Evolutionary conservation across 2,113 vertebrate genomes (phyloP).

Genomic region (Meleagris gallopavo): DNA sequence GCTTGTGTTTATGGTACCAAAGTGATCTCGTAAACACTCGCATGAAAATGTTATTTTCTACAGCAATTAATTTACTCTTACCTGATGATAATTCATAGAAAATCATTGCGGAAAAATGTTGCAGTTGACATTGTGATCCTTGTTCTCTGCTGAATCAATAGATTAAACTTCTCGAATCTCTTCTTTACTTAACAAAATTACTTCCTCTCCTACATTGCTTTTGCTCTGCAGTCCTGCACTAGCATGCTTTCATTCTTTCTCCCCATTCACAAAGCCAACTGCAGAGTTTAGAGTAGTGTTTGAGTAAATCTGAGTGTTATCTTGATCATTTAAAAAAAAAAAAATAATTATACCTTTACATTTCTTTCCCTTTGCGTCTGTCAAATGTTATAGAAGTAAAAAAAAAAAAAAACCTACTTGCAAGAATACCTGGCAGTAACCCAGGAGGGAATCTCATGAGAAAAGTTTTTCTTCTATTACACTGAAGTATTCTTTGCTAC

Average conservation of each 20-base stretch:
- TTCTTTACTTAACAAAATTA: neutral
- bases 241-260: neutral
- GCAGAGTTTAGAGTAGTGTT: neutral
- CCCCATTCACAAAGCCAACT: neutral
- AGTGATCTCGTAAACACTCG: neutral
- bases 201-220: neutral
- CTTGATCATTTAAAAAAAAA: neutral
- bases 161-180: neutral
- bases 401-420: neutral
- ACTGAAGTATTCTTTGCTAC: neutral
- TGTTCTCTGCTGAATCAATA: neutral
- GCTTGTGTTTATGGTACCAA: neutral
- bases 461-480: neutral
- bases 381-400: neutral
- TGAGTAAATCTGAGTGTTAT: neutral
- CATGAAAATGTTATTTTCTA: neutral
- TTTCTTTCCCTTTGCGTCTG: neutral
- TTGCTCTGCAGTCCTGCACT: neutral
- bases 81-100: constrained; percentile 8
- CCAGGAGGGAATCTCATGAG: neutral
- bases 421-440: neutral
- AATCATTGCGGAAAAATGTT: constrained; percentile 1
- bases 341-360: neutral
- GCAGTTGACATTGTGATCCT: neutral
- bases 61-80: neutral